A percentile compares a stretch with the other conserved stretches of the same genome.
phyloP scores from a whole-genome alignment of 2,888 invertebrate genomes.

The Resseliella maxima region DNA sequence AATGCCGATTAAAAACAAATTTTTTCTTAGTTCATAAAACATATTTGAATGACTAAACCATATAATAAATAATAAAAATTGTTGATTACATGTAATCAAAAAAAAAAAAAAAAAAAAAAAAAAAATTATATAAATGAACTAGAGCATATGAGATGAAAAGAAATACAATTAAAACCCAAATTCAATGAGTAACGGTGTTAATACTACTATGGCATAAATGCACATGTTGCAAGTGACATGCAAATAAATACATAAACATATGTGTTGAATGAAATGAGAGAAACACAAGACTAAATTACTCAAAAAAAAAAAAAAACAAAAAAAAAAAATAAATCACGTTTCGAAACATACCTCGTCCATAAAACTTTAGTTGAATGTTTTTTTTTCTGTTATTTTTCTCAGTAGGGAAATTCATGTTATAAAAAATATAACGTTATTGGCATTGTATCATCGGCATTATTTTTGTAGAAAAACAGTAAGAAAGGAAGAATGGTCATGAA shows the following conservation, averaged over 20 bases:
- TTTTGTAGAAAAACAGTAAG: background rate
- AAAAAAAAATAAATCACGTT: slow-evolving; percentile 40
- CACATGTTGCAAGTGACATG: slow-evolving; percentile 15
- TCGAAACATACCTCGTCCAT: background rate
- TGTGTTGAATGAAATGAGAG: background rate
- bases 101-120: too few species aligned
- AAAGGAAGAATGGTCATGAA: background rate
- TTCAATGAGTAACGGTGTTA: background rate
- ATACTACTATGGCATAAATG: background rate
- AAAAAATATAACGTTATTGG: slow-evolving; percentile 44
- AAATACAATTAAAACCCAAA: too few species aligned
- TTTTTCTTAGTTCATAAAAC: too few species aligned
- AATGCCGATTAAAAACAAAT: too few species aligned
- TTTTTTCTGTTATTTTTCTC: background rate
- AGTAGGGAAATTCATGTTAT: background rate
- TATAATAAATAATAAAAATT: too few species aligned
- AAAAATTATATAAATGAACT: too few species aligned
- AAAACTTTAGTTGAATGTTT: background rate
- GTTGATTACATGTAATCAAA: too few species aligned
- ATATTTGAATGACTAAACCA: too few species aligned
- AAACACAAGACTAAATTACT: slow-evolving; percentile 7
- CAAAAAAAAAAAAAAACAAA: background rate
- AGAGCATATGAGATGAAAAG: too few species aligned
- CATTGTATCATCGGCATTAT: slow-evolving; percentile 36
- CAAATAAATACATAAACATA: slow-evolving; percentile 19